These are phyloP conservation scores for Diabrotica virgifera DNA, from an alignment of 1,140 invertebrate species.

Conservation along the genomic window DNA sequence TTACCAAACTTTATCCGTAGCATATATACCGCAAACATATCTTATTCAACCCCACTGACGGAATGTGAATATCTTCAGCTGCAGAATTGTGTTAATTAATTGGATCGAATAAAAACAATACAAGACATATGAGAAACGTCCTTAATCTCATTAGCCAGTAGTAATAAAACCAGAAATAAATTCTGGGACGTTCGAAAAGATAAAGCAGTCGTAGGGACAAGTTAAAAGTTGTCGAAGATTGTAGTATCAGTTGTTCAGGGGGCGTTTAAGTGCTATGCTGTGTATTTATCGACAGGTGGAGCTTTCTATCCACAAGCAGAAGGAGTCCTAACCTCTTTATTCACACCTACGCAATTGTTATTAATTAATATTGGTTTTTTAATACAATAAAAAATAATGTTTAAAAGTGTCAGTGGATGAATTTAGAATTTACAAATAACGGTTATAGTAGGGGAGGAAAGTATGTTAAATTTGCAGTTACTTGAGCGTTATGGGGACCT, in stretches of 20 bases:
- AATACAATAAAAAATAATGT: too few relatives aligned
- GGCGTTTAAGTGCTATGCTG: not conserved
- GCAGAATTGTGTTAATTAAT: not conserved
- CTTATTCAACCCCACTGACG: too few relatives aligned
- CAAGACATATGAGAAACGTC: not conserved
- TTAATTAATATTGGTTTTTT: too few relatives aligned
- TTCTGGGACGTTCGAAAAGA: not conserved
- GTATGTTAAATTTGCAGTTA: too few relatives aligned
- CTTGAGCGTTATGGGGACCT: too few relatives aligned
- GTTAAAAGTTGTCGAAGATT: not conserved
- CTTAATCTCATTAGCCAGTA: not conserved
- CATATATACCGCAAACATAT: too few relatives aligned
- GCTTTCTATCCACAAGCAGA: not conserved
- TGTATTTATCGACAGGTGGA: not conserved
- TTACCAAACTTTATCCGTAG: too few relatives aligned
- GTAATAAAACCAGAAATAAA: not conserved
- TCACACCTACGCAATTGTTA: too few relatives aligned
- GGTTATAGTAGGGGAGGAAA: too few relatives aligned
- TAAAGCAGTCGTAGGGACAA: not conserved
- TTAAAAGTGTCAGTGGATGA: too few relatives aligned
- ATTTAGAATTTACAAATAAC: too few relatives aligned
- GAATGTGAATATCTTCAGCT: too few relatives aligned
- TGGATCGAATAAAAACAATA: not conserved
- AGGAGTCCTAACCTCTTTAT: not conserved
- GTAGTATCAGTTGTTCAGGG: not conserved